Evolutionary conservation across 2,797 vertebrate genomes (phyloP).

Genomic region (Dicrostonyx torquatus): DNA sequence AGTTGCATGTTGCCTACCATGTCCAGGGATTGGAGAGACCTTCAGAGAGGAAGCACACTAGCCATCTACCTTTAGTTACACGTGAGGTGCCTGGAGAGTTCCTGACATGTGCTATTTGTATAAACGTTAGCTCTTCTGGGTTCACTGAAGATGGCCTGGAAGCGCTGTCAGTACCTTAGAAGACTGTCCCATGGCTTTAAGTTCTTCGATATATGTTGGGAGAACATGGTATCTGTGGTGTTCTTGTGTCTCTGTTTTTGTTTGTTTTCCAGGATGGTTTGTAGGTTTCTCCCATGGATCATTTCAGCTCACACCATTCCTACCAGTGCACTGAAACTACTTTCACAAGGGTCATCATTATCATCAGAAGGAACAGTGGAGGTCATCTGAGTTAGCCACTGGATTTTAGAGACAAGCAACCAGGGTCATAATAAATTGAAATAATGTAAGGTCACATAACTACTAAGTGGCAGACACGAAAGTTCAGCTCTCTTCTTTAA

Average conservation of each 20-base stretch:
- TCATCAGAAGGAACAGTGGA: background rate
- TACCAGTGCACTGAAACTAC: background rate
- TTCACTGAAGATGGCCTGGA: background rate
- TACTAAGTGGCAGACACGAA: background rate
- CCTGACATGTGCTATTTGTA: conserved; percentile 8
- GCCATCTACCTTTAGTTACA: background rate
- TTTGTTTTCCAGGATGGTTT: background rate
- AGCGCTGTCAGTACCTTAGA: background rate
- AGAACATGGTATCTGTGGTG: background rate
- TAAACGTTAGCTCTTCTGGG: conserved; percentile 24
- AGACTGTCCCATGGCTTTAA: background rate
- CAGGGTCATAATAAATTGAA: background rate
- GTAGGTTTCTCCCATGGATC: background rate
- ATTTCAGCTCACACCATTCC: background rate
- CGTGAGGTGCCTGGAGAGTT: background rate
- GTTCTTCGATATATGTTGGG: background rate
- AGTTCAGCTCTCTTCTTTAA: background rate
- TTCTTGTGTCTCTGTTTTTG: background rate
- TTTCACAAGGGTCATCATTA: background rate
- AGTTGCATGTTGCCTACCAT: background rate
- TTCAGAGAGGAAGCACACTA: background rate
- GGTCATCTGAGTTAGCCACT: background rate
- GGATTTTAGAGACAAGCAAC: background rate
- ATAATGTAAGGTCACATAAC: background rate
- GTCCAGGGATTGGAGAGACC: background rate